Percentiles rank a stretch among this genome's conserved stretches.
These are phyloP conservation scores for Hipposideros armiger DNA, from an alignment of 2,113 vertebrate species.

Conservation along the genomic window DNA sequence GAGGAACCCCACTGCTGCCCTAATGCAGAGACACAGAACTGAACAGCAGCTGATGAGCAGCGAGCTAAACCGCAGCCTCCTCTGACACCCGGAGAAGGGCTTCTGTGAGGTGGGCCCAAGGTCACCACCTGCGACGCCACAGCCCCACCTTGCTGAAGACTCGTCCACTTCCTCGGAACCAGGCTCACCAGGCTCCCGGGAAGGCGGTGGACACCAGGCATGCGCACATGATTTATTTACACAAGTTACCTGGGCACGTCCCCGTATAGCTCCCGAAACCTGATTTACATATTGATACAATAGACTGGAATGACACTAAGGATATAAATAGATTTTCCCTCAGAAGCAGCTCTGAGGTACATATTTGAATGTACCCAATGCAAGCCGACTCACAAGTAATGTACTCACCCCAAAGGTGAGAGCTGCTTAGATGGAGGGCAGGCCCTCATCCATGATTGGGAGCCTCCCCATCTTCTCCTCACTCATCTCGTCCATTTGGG, in stretches of 20 bases:
- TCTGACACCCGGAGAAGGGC: neutral
- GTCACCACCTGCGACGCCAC: rapidly evolving
- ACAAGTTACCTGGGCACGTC: constrained; percentile 57
- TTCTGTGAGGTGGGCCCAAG: neutral
- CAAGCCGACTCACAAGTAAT: neutral
- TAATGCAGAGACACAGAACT: neutral
- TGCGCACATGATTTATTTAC: constrained; percentile 56
- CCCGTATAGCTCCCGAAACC: constrained; percentile 41
- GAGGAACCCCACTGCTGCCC: neutral
- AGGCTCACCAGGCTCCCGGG: neutral
- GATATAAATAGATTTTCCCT: constrained; percentile 60
- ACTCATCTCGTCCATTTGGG: neutral
- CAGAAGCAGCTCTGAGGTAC: constrained; percentile 49
- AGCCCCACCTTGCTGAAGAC: neutral
- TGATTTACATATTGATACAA: constrained; percentile 72
- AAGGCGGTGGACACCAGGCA: neutral
- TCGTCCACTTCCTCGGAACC: neutral
- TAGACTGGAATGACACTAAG: constrained; percentile 63
- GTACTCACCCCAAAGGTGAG: neutral
- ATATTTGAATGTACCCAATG: neutral
- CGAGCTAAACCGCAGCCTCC: rapidly evolving
- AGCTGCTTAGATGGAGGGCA: neutral
- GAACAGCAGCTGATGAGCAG: neutral
- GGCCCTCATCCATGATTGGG: neutral
- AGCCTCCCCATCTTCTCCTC: neutral